Conservation (phyloP, 2,888 invertebrate genomes). For the Pyrrhia umbra region DNA sequence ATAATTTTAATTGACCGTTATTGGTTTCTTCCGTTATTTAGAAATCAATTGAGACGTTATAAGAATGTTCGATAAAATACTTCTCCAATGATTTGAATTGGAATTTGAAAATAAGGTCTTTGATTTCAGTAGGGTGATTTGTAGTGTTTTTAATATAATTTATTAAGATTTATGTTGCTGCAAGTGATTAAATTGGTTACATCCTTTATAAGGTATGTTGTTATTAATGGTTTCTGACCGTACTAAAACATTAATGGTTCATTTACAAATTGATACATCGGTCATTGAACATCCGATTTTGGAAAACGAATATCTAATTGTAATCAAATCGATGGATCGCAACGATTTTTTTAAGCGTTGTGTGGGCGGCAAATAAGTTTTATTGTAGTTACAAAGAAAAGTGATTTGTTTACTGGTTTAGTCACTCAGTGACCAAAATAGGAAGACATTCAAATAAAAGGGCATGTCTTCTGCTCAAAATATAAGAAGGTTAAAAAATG, state of each 20-base stretch:
- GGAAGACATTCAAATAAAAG: too few relatives aligned
- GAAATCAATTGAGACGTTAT: slow-evolving; percentile 60
- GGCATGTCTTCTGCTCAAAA: too few relatives aligned
- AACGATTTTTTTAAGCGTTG: not conserved
- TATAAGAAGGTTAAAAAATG: too few relatives aligned
- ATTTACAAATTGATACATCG: slow-evolving; percentile 40
- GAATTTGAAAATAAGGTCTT: slow-evolving; percentile 45
- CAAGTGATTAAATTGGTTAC: slow-evolving; percentile 40
- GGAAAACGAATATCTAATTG: slow-evolving; percentile 16
- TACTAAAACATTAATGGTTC: slow-evolving; percentile 19
- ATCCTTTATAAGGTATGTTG: slow-evolving; percentile 33
- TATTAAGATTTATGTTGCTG: slow-evolving; percentile 43
- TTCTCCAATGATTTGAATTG: slow-evolving; percentile 51
- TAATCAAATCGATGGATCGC: slow-evolving; percentile 21
- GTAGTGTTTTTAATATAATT: slow-evolving; percentile 48
- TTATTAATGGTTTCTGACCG: slow-evolving; percentile 36
- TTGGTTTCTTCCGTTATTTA: slow-evolving; percentile 62
- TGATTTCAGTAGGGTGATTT: slow-evolving; percentile 46
- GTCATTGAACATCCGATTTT: slow-evolving; percentile 9
- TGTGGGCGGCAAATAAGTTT: too few relatives aligned
- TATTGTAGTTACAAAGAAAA: too few relatives aligned
- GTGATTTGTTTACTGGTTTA: too few relatives aligned
- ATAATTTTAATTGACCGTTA: slow-evolving; percentile 62
- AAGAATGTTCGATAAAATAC: slow-evolving; percentile 57
- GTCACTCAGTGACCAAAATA: too few relatives aligned